Evolutionary conservation across 2,888 invertebrate species (phyloP), one percentile per base, ranked within the genome.

Genomic region (Meiosimyza platycephala): DNA sequence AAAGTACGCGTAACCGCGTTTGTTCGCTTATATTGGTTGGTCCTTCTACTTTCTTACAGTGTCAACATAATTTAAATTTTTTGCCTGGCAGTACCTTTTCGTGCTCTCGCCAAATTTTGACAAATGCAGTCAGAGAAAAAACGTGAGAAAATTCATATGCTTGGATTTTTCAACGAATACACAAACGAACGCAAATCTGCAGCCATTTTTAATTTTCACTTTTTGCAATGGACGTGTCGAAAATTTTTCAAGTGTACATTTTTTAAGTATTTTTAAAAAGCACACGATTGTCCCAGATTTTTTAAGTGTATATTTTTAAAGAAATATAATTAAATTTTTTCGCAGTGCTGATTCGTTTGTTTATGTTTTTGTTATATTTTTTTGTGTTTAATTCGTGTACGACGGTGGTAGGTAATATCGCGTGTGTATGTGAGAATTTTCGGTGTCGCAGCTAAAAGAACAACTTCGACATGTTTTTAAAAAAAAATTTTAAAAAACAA

Each of bases 231-330:
- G 75, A 74, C 76, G 76, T 73, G 75, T 71, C 74, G 76, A 48
- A 54, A 70, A 77, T 78, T 78, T 78, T 76, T 77, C 70, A 76
- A 78, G 77, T 78, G 77, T 78, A 78, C 50, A 74, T 70, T 70
- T 68, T 67, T 52, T 71, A 57, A 70, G 48, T 55, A 15, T 52
- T 68, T 69, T 52, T 47, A 57, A 60, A 72, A 73, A 76, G 57
- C 64, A 69, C 13, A 22, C 5, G 22, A 69, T 71, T 74, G 63
- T 13, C 55, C 60, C 72, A 74, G 78, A 75, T 78, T 79, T 78
- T 78, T 74, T 74, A 77, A 78, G 79, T 79, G 79, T 79, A 79
- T 71, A 67, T 64, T 72, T 50, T 55, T 62, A 62, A 70, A 66
- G 11, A 71, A 68, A 67, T 62, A 40, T 64, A 71, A 57, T 57